Percentiles rank a stretch among this genome's conserved stretches.
Evolutionary conservation across 2,888 invertebrate genomes (phyloP).

Genomic region (Lasioglossum vierecki): DNA sequence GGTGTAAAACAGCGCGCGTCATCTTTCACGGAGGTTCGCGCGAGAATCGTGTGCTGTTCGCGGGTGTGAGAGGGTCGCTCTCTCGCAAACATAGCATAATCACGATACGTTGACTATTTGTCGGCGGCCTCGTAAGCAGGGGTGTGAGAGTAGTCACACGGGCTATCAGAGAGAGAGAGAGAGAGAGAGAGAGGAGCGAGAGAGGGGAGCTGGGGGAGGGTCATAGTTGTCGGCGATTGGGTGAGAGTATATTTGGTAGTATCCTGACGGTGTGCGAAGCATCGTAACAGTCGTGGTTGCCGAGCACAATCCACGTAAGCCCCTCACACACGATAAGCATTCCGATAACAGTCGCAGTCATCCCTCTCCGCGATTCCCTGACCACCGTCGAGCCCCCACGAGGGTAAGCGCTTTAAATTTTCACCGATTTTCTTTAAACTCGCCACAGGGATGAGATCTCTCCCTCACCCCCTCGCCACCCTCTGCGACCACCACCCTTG

Average conservation of each 20-base stretch:
- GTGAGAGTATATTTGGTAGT: slow-evolving; percentile 68
- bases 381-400: slow-evolving; percentile 44
- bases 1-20: slow-evolving; percentile 61
- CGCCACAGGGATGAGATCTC: slow-evolving; percentile 49
- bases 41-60: background rate
- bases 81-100: slow-evolving; percentile 72
- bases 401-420: slow-evolving; percentile 79
- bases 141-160: slow-evolving; percentile 40
- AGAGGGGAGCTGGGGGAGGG: background rate
- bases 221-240: slow-evolving; percentile 65
- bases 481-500: background rate
- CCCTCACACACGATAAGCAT: slow-evolving; percentile 82
- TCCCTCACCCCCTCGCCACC: background rate
- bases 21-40: slow-evolving; percentile 58
- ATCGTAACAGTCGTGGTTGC: slow-evolving; percentile 50
- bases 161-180: slow-evolving; percentile 48
- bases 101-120: slow-evolving; percentile 79
- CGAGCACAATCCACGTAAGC: slow-evolving; percentile 80
- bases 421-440: slow-evolving; percentile 81
- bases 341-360: slow-evolving; percentile 78
- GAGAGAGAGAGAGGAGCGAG: slow-evolving; percentile 32
- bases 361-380: slow-evolving; percentile 56
- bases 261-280: slow-evolving; percentile 53
- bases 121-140: slow-evolving; percentile 70
- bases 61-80: slow-evolving; percentile 46